Evolutionary conservation across 2,113 vertebrate species (phyloP).

Genomic region (Oreocharis arfaki): DNA sequence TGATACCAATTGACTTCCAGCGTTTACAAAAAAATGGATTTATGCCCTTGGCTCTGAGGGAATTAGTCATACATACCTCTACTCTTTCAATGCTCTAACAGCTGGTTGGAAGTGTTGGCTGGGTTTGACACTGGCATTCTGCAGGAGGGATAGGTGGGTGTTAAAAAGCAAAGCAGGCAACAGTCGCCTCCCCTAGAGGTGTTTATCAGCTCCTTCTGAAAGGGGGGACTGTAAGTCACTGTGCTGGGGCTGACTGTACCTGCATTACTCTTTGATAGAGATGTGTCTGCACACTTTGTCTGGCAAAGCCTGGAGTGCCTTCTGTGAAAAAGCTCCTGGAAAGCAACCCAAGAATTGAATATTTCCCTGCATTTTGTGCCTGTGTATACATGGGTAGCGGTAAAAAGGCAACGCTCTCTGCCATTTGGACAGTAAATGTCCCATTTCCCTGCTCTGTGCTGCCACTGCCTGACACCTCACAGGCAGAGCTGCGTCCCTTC

Average conservation of each 20-base stretch:
- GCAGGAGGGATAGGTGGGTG: background rate
- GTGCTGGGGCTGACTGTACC: background rate
- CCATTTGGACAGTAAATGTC: background rate
- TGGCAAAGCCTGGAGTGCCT: background rate
- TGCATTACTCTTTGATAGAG: background rate
- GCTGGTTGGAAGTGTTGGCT: background rate
- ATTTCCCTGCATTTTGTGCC: background rate
- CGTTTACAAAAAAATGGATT: conserved; percentile 2
- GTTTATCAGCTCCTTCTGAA: background rate
- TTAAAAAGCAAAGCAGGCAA: background rate
- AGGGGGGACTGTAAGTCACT: background rate
- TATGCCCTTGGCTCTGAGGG: background rate
- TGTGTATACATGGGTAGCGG: background rate
- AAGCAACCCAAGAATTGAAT: background rate
- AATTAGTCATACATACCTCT: background rate
- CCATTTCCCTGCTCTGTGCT: background rate
- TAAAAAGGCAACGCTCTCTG: background rate
- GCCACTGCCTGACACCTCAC: background rate
- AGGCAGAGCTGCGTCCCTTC: background rate
- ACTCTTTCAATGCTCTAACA: background rate
- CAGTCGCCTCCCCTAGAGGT: background rate
- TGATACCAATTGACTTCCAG: conserved; percentile 1
- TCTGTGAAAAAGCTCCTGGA: background rate
- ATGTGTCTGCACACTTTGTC: background rate
- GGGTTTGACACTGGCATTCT: background rate